Base-by-base conservation (phyloP, 1,140 invertebrate species). In the Parapsyche elsis region DNA sequence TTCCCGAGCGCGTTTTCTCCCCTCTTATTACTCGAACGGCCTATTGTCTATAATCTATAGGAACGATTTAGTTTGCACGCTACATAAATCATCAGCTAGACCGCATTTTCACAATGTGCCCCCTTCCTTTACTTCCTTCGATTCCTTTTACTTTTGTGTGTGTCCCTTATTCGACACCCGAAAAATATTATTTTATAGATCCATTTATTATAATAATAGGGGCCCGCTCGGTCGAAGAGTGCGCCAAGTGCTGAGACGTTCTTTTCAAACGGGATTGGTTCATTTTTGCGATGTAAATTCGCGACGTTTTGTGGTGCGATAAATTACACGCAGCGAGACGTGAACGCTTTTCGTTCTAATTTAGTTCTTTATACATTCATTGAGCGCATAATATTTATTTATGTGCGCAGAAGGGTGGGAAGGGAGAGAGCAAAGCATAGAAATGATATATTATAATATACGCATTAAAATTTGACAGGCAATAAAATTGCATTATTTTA, bases 11-110 rank as follows among this genome's bases (percentile, higher is more conserved):
- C 53, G 19, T 16, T 46, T 21, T 4, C 21, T 21, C n/a, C 71
- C 75, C 19, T 64, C 53, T 23, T 67, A 67, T 67, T 67, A 67
- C 64, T 26, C 64, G 64, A 30, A 67, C 64, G 46, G 49, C 71
- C 82, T 76, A 78, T 81, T 83, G 80, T 81, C 82, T 81, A 83
- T 83, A 83, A 83, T 83, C 82, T 81, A 83, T 81, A 83, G 82
- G 78, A 81, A 73, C 82, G 79, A 83, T 83, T 83, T 83, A 83
- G 80, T 81, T 83, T 83, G 82, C 82, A 81, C 82, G 82, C 82
- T 81, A 83, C 82, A 83, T 83, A 83, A 81, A 83, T 83, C 82
- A 83, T 81, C 73, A 64, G 81, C 78, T 76, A 83, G 81, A 83
- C 79, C 81, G 81, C 81, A 83, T 76, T 83, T 64, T 79, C 71